Base-by-base conservation (phyloP, 2,113 vertebrate genomes). In the Cichladusa arquata region DNA sequence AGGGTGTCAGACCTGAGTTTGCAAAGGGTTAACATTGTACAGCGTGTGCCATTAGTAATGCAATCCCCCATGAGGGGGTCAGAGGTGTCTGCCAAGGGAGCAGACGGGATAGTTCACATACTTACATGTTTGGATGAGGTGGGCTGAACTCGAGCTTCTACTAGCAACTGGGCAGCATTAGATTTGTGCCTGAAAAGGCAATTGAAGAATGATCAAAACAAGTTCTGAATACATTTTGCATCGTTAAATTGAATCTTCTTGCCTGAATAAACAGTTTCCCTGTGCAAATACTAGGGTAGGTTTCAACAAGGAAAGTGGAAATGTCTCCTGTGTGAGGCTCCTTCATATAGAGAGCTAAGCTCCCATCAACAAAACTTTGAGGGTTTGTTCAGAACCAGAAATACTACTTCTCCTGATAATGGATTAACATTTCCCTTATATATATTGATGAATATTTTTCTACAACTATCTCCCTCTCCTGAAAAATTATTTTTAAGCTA, bases 71-170 rank as follows among this genome's bases (percentile, higher is more conserved):
- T 4, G 72, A 93, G 67, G 85, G 87, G 87, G 84, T 87, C 78
- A 90, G 90, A 94, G 62, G 53, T 91, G 84, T 87, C 81, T 95
- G 93, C 95, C 93, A 95, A 95, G 66, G 62, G 90, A 69, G 40
- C 76, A 91, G 72, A 57, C 28, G 12, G 81, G 69, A 76, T 31
- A 90, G 80, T 90, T 79, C 56, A 20, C 61, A 94, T 76, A 98
- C 98, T 98, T 97, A 99, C 98, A 84, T 99, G 98, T 99, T 99
- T 99, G 90, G 98, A 98, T 96, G 97, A 98, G 97, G 96, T 98
- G 94, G 99, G 98, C 95, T 99, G 99, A 95, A 99, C 99, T 95
- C 98, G 97, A 94, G 99, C 99, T 33, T 99, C 99, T 56, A 99
- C 98, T 76, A 99, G 98, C 96, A 99, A 97, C 58, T 99, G 99